A percentile compares a stretch with the other conserved stretches of the same genome.
These are phyloP conservation scores for Danionella cerebrum DNA, from an alignment of 2,113 vertebrate genomes.

Conservation along the genomic window DNA sequence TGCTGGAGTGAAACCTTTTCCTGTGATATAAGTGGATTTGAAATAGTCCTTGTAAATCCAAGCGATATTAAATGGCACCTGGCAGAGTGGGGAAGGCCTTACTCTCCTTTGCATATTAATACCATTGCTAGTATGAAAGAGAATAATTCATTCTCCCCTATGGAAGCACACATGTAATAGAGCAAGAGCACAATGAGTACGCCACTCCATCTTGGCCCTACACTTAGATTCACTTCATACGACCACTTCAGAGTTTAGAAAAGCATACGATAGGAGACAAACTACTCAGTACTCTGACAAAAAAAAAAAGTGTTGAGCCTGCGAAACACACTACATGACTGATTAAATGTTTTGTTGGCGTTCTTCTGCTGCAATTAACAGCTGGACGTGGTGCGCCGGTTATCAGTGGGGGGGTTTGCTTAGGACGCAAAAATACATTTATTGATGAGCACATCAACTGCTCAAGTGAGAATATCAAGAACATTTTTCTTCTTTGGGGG, in stretches of 20 bases:
- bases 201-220: not conserved
- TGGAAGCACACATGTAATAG: constrained; percentile 1
- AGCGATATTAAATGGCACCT: constrained; percentile 52
- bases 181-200: constrained; percentile 13
- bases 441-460: constrained; percentile 25
- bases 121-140: constrained; percentile 36
- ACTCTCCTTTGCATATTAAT: constrained; percentile 51
- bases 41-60: constrained; percentile 50
- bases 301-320: constrained; percentile 40
- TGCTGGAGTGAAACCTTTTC: constrained; percentile 33
- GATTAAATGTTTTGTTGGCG: constrained; percentile 24
- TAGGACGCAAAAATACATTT: constrained; percentile 27
- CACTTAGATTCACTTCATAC: no score
- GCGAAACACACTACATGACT: constrained; percentile 8
- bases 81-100: constrained; percentile 30
- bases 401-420: constrained; percentile 29
- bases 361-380: constrained; percentile 22
- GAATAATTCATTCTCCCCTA: constrained; percentile 37
- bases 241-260: no score
- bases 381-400: constrained; percentile 22
- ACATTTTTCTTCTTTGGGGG: constrained; percentile 6
- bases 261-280: no score
- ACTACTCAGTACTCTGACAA: constrained; percentile 28
- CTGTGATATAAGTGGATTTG: constrained; percentile 51
- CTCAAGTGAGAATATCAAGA: constrained; percentile 25